Conservation (phyloP, 2,888 invertebrate species). For the Syrphus vitripennis region DNA sequence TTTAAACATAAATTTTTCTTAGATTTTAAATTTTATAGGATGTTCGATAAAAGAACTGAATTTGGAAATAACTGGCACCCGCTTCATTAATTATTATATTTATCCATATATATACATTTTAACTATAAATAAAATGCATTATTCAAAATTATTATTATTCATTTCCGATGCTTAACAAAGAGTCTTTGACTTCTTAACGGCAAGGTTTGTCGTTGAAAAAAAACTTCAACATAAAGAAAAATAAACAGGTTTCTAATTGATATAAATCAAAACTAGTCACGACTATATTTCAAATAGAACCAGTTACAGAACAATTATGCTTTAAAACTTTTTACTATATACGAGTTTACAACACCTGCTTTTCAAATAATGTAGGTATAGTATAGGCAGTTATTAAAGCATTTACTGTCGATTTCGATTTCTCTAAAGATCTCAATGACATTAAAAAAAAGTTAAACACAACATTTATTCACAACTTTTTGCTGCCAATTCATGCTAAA, state of each 20-base stretch:
- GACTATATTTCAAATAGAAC: slow-evolving; percentile 6
- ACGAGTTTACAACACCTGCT: not conserved
- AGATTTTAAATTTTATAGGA: no score
- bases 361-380: not conserved
- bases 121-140: not conserved
- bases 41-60: no score
- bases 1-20: no score
- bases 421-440: not conserved
- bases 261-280: slow-evolving; percentile 33
- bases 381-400: no score
- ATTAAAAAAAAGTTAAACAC: not conserved
- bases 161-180: not conserved
- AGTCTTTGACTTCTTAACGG: not conserved
- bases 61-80: no score
- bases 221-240: not conserved
- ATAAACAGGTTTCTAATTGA: slow-evolving; percentile 5
- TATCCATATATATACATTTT: no score
- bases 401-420: not conserved
- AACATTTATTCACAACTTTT: not conserved
- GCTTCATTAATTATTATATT: no score
- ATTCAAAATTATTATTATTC: not conserved
- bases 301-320: slow-evolving; percentile 36
- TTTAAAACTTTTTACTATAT: not conserved
- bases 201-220: not conserved
- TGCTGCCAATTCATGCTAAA: not conserved